A percentile compares a stretch with the other conserved stretches of the same genome.
Conservation (phyloP, 2,113 vertebrate genomes). For the Ailuropoda melanoleuca region DNA sequence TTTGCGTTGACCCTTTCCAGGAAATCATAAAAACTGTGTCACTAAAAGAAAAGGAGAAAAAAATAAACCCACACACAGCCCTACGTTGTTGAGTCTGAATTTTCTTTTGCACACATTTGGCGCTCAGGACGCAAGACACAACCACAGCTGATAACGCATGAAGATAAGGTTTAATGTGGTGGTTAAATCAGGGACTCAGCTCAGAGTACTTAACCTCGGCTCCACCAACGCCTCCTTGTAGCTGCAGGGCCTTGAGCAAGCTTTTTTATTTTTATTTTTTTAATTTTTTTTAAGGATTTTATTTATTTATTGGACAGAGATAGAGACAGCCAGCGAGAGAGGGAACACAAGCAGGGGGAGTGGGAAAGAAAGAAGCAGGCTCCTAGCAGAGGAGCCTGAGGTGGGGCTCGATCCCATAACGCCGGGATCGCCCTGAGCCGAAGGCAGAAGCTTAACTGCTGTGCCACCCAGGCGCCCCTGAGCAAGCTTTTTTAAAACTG, state of each 20-base stretch:
- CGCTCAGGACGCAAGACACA: conserved; percentile 25
- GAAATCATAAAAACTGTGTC: conserved; percentile 17
- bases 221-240: background rate
- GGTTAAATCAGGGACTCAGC: background rate
- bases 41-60: background rate
- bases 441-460: no score
- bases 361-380: no score
- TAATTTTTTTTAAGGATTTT: no score
- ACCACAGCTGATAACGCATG: background rate
- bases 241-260: background rate
- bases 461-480: no score
- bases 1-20: conserved; percentile 32
- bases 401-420: no score
- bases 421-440: no score
- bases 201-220: background rate
- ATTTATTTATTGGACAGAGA: no score
- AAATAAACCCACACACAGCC: background rate
- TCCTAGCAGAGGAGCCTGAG: no score
- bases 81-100: background rate
- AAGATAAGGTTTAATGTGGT: background rate
- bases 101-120: background rate
- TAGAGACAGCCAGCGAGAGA: no score
- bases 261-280: no score
- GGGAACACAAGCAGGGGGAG: no score
- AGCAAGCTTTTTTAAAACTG: background rate